phyloP scores from a whole-genome alignment of 2,888 invertebrate species.

The Tetheella fluctuosa region DNA sequence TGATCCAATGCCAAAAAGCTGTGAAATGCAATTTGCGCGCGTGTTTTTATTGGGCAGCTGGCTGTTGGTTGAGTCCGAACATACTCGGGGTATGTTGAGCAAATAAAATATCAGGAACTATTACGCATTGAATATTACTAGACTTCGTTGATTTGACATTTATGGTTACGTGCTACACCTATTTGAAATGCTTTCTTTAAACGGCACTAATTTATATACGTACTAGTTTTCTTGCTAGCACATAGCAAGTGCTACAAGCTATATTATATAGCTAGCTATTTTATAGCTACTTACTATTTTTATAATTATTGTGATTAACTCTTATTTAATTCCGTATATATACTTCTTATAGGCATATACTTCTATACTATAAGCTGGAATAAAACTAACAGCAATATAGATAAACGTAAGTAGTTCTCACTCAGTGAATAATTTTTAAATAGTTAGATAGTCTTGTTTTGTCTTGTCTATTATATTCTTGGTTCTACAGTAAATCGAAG shows the following conservation, averaged over 20 bases:
- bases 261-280: too few species aligned
- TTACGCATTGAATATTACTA: not conserved
- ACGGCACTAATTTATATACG: too few species aligned
- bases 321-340: too few species aligned
- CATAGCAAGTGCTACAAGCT: too few species aligned
- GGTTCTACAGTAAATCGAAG: not conserved
- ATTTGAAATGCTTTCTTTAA: too few species aligned
- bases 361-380: not conserved
- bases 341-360: too few species aligned
- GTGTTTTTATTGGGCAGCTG: constrained; percentile 24
- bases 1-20: constrained; percentile 30
- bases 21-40: constrained; percentile 18
- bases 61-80: constrained; percentile 19
- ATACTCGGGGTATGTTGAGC: constrained; percentile 5
- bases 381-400: too few species aligned
- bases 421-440: not conserved
- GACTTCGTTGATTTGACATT: too few species aligned
- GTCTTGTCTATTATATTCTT: not conserved
- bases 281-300: too few species aligned
- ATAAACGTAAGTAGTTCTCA: not conserved
- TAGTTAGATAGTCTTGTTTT: not conserved
- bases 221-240: too few species aligned
- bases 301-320: too few species aligned
- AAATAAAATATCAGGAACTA: not conserved
- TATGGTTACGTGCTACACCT: too few species aligned